phyloP scores from a whole-genome alignment of 2,797 vertebrate species.

The Macropus fuliginosus region DNA sequence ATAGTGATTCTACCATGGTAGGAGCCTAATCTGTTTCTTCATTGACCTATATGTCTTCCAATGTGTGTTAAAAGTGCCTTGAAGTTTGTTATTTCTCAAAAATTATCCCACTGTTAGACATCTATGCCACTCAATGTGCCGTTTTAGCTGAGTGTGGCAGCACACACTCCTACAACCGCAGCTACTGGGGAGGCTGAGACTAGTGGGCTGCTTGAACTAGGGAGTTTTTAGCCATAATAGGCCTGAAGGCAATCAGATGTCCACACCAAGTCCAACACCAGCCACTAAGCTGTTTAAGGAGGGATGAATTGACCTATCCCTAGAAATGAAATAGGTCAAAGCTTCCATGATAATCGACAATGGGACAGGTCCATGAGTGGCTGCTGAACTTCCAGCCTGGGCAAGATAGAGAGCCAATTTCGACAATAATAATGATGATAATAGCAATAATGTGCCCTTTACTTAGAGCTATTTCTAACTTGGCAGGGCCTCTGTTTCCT shows the following conservation, averaged over 20 bases:
- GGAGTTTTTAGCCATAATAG: neutral
- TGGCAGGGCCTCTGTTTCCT: neutral
- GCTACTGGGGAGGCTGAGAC: neutral
- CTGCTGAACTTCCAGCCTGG: neutral
- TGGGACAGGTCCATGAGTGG: neutral
- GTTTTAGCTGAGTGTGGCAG: neutral
- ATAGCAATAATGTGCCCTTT: neutral
- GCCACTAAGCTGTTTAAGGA: neutral
- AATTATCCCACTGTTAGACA: neutral
- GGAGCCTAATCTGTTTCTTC: conserved; percentile 58
- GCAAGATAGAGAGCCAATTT: neutral
- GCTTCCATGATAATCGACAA: neutral
- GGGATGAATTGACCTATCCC: neutral
- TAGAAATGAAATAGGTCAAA: neutral
- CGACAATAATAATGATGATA: neutral
- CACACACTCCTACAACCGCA: neutral
- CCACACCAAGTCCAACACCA: neutral
- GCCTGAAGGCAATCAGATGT: neutral
- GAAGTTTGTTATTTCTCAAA: conserved; percentile 61
- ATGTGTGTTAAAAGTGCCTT: conserved; percentile 54
- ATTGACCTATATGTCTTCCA: conserved; percentile 23
- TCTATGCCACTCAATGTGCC: neutral
- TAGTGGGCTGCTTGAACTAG: neutral
- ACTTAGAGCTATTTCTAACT: neutral
- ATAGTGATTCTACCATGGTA: conserved; percentile 67